Evolutionary conservation across 2,888 invertebrate genomes (phyloP).

Genomic region (Dasysyrphus tricinctus): DNA sequence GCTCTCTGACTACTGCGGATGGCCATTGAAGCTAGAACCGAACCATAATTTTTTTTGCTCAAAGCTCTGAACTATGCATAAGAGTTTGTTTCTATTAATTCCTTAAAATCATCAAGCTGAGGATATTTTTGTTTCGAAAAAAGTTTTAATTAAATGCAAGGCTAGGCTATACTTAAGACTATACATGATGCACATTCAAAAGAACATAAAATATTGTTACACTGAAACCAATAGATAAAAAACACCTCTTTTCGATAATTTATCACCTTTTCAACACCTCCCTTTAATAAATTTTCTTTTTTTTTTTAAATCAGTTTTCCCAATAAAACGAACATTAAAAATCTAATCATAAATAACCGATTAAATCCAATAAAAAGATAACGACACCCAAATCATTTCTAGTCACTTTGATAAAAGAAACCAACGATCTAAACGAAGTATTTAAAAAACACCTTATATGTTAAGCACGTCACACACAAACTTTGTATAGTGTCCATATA

Average conservation of each 20-base stretch:
- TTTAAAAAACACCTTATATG: slow-evolving; percentile 62
- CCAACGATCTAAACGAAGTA: slow-evolving; percentile 45
- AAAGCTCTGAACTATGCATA: too few species aligned
- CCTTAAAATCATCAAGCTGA: too few species aligned
- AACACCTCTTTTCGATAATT: neutral
- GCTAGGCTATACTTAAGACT: too few species aligned
- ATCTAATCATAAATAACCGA: slow-evolving; percentile 55
- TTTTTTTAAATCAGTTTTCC: slow-evolving; percentile 2
- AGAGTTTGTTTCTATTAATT: too few species aligned
- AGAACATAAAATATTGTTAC: neutral
- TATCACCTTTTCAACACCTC: slow-evolving; percentile 1
- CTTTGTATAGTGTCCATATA: neutral
- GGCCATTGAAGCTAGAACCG: too few species aligned
- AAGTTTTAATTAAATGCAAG: too few species aligned
- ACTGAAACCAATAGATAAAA: neutral
- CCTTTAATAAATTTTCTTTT: neutral
- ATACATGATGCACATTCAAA: too few species aligned
- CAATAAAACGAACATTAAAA: slow-evolving; percentile 19
- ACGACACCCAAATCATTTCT: slow-evolving; percentile 30
- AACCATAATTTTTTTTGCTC: too few species aligned
- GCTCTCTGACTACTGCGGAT: too few species aligned
- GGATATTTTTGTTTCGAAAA: too few species aligned
- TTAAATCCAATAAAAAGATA: slow-evolving; percentile 62
- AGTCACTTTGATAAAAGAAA: slow-evolving; percentile 42
- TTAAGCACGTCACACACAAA: slow-evolving; percentile 35